A percentile compares a stretch with the other conserved stretches of the same genome.
These are phyloP conservation scores for Lanius ludovicianus DNA, from an alignment of 2,113 vertebrate genomes.

Conservation along the genomic window DNA sequence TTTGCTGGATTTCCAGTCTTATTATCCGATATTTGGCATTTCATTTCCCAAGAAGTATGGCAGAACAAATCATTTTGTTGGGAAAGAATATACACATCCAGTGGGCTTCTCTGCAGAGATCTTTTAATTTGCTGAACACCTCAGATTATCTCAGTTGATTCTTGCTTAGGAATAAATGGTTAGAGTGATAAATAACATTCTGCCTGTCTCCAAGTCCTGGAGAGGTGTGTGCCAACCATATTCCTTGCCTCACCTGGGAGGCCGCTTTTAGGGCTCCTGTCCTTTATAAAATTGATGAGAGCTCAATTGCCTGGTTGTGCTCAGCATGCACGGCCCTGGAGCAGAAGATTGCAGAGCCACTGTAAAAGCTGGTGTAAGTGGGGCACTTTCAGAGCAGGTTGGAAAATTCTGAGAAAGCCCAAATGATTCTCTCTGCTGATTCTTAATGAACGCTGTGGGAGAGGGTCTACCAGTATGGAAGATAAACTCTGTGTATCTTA, in stretches of 20 bases:
- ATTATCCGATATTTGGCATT: neutral
- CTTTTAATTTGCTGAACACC: neutral
- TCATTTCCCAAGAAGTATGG: neutral
- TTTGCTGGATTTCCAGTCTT: neutral
- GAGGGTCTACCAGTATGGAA: neutral
- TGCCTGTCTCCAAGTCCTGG: neutral
- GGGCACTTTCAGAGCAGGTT: neutral
- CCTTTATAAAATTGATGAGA: neutral
- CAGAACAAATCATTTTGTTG: neutral
- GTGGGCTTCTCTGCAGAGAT: neutral
- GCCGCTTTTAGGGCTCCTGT: neutral
- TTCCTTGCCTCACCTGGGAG: neutral
- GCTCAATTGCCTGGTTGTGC: neutral
- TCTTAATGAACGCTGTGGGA: neutral
- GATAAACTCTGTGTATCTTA: neutral
- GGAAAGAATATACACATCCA: neutral
- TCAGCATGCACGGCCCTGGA: fast-evolving
- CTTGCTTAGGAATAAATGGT: neutral
- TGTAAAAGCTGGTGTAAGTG: neutral
- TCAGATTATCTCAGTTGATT: neutral
- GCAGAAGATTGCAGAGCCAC: neutral
- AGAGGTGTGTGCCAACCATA: neutral
- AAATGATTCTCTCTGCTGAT: neutral
- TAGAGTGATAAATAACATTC: neutral
- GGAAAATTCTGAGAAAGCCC: neutral